A percentile compares a stretch with the other conserved stretches of the same genome.
phyloP scores from a whole-genome alignment of 2,888 invertebrate genomes.

The Macrophya alboannulata region DNA sequence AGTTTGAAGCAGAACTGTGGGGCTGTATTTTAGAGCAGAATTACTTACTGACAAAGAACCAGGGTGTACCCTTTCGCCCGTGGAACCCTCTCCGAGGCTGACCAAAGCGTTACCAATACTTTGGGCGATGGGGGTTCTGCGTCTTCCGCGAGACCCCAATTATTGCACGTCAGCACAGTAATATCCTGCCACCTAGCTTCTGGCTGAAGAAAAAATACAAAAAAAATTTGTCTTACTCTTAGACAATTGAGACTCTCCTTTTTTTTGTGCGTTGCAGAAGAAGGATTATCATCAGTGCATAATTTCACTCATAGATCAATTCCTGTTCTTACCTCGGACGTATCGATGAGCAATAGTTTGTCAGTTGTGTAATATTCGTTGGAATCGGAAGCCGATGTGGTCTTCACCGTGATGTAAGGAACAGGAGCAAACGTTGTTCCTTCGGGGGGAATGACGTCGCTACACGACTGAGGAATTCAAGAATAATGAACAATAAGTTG shows the following conservation, averaged over 20 bases:
- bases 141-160: constrained; percentile 72
- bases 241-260: too few species aligned
- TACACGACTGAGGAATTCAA: background rate
- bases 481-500: background rate
- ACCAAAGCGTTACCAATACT: constrained; percentile 76
- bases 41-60: constrained; percentile 79
- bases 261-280: background rate
- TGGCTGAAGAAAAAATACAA: background rate
- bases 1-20: background rate
- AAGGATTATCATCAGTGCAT: background rate
- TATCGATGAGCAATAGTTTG: constrained; percentile 66
- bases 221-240: background rate
- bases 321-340: constrained; percentile 64
- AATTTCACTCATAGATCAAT: background rate
- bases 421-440: background rate
- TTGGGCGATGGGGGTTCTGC: constrained; percentile 68
- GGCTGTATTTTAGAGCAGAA: background rate
- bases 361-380: constrained; percentile 63
- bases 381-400: constrained; percentile 18
- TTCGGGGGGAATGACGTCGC: background rate
- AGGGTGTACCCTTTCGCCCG: constrained; percentile 74
- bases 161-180: constrained; percentile 69
- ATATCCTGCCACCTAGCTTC: constrained; percentile 36
- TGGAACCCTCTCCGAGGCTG: constrained; percentile 72
- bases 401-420: background rate